These are phyloP conservation scores for Enteromius argenteus DNA, from an alignment of 2,797 vertebrate genomes.

Conservation along the genomic window DNA sequence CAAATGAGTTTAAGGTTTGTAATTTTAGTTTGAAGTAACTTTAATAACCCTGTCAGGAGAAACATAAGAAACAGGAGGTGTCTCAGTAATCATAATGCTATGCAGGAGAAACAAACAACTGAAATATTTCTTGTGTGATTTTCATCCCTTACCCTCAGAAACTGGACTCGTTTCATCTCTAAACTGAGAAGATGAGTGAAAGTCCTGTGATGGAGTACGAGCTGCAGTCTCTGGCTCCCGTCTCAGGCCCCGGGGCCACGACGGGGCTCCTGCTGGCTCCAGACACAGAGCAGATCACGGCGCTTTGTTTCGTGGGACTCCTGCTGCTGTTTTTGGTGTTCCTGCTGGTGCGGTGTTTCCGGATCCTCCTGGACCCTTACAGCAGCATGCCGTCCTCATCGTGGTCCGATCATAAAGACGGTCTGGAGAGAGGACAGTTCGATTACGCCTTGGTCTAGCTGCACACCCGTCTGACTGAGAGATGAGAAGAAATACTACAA, in stretches of 20 bases:
- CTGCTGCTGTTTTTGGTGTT: conserved; percentile 89
- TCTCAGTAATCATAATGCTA: too few relatives aligned
- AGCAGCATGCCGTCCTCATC: conserved; percentile 94
- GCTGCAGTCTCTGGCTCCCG: conserved; percentile 62
- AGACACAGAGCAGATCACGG: conserved; percentile 88
- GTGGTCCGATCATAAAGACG: conserved; percentile 93
- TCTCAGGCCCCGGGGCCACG: conserved; percentile 69
- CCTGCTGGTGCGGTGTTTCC: conserved; percentile 90
- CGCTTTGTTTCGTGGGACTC: conserved; percentile 91
- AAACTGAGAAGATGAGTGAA: conserved; percentile 70
- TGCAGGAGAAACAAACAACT: background rate
- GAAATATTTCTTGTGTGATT: background rate
- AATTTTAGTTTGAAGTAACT: background rate
- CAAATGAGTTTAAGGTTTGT: background rate
- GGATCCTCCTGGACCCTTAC: conserved; percentile 93
- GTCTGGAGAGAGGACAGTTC: conserved; percentile 90
- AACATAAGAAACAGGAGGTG: background rate
- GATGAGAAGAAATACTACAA: background rate
- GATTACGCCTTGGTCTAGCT: conserved; percentile 88
- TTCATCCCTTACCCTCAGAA: background rate
- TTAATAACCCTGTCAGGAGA: background rate
- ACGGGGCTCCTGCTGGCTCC: conserved; percentile 63
- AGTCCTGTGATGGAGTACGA: conserved; percentile 75
- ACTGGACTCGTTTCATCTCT: conserved; percentile 34
- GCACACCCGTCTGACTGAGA: too few relatives aligned